Evolutionary conservation across 2,888 invertebrate species (phyloP).

Genomic region (Phyto melanocephala): DNA sequence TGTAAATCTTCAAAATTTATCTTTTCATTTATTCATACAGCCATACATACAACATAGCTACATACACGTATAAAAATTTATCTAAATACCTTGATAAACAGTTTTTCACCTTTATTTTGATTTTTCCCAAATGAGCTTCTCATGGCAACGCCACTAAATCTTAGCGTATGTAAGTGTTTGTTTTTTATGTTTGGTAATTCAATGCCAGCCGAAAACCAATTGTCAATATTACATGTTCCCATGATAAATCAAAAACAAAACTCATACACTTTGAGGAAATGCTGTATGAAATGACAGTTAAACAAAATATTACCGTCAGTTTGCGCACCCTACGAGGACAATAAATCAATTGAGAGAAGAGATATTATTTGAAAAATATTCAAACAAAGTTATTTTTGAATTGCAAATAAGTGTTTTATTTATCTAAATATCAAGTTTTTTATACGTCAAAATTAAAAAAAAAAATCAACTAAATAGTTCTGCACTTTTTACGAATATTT

Average conservation of each 20-base stretch:
- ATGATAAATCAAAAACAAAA: not conserved
- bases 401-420: too few species aligned
- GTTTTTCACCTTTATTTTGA: conserved; percentile 62
- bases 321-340: too few species aligned
- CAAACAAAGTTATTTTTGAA: too few species aligned
- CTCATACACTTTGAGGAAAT: not conserved
- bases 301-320: not conserved
- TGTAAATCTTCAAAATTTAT: conserved; percentile 12
- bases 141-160: conserved; percentile 22
- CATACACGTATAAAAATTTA: too few species aligned
- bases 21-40: too few species aligned
- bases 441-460: too few species aligned
- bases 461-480: too few species aligned
- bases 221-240: conserved; percentile 42
- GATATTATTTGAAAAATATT: too few species aligned
- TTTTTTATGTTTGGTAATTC: conserved; percentile 50
- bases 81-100: conserved; percentile 62
- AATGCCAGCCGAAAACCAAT: conserved; percentile 25
- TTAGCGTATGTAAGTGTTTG: not conserved
- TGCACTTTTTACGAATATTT: too few species aligned
- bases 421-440: too few species aligned
- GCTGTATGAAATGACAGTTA: not conserved
- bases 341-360: too few species aligned
- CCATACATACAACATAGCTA: too few species aligned
- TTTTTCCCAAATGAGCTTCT: conserved; percentile 64